Conservation (phyloP, 2,113 vertebrate species). For the Todiramphus saurophagus region DNA sequence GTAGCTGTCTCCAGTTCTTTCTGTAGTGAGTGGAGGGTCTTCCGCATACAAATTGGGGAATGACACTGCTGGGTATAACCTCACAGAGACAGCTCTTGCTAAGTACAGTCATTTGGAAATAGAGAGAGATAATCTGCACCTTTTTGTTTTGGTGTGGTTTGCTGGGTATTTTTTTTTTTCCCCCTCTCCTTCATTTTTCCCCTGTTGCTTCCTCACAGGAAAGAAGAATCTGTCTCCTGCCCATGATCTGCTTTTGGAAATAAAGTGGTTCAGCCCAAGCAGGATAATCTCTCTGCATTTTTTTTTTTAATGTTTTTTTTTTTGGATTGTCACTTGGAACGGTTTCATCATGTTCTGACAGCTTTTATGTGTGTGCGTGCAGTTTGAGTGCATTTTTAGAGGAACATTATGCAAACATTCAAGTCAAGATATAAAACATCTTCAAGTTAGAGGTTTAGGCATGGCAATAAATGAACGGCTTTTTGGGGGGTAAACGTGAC, state of each 20-base stretch:
- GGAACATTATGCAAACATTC: background rate
- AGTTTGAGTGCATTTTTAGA: background rate
- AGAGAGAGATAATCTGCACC: background rate
- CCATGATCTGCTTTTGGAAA: background rate
- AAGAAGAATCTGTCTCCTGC: background rate
- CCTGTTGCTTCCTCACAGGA: background rate
- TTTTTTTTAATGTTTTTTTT: background rate
- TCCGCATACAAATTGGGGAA: background rate
- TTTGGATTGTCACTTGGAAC: background rate
- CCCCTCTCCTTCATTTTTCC: no score
- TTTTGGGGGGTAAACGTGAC: background rate
- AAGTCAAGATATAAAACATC: background rate
- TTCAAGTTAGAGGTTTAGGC: background rate
- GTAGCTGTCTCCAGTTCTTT: background rate
- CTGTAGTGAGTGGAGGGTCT: background rate
- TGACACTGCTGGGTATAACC: background rate
- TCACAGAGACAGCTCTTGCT: background rate
- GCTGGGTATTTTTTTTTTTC: no score
- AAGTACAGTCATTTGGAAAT: background rate
- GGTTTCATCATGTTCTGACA: background rate
- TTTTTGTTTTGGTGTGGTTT: no score
- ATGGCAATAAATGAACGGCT: background rate
- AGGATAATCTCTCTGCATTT: background rate
- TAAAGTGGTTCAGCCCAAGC: background rate
- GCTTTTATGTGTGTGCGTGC: background rate